Base-by-base conservation (phyloP, 1,140 invertebrate genomes). In the Triops cancriformis region DNA sequence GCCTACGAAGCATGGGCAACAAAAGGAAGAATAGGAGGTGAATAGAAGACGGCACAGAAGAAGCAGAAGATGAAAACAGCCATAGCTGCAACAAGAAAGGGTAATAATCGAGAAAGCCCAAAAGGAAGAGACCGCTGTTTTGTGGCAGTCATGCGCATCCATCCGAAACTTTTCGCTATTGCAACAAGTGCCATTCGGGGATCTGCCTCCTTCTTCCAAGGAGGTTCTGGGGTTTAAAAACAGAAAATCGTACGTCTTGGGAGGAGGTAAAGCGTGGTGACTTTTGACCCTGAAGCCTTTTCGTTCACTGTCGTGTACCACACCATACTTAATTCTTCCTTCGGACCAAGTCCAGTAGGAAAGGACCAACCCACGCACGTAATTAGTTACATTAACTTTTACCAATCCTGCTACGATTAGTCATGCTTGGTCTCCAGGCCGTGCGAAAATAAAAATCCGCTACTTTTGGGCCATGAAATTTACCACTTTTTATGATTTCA, bases 71-170 rank as follows among this genome's bases (percentile, higher is more conserved):
- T 12, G 51, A 64, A 64, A 64, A 23, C 7, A 37, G 31, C 2
- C 18, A 6, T 64, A 12, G 23, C 51, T 64, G 14, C n/a, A 64
- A 64, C 7, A 37, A 37, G 31, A 51, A 9, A 23, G 23, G 51
- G 51, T 64, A 64, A 64, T 64, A 64, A 64, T 64, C 51, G 14
- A 37, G 31, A 64, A 64, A 23, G 51, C 23, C 18, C n/a, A n/a
- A 23, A 64, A 64, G 51, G 51, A 64, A 64, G 51, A 18, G 51
- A 64, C 51, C 51, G 51, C 51, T 64, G n/a, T 64, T 64, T 64
- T 64, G 51, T 64, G 51, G 51, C 51, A 64, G 51, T 2, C 51
- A 64, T 64, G 51, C 14, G 51, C 51, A 64, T 64, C 51, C 51
- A 64, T 3, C 9, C 51, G 51, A 64, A 64, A 64, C 51, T 64